A percentile compares a stretch with the other conserved stretches of the same genome.
Conservation (phyloP, 2,888 invertebrate genomes). For the Protodeltote pygarga region DNA sequence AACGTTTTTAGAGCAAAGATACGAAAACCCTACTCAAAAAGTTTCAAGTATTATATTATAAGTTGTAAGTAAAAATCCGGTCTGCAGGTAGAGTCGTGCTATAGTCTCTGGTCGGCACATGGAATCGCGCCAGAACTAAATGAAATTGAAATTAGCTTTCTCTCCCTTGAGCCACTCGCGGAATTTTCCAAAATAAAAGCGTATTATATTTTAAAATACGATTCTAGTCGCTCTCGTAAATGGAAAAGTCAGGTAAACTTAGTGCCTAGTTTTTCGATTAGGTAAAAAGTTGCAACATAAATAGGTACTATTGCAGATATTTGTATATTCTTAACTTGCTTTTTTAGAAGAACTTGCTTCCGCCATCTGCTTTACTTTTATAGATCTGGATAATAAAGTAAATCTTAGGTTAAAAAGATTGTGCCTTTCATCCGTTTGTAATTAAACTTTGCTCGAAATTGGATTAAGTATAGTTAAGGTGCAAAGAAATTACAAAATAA, state of each 20-base stretch:
- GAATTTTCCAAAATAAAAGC: constrained; percentile 85
- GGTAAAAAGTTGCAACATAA: constrained; percentile 34
- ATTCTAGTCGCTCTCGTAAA: constrained; percentile 71
- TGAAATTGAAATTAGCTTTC: constrained; percentile 87
- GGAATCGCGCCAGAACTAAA: constrained; percentile 87
- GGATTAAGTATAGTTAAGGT: too few species aligned
- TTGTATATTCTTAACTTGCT: too few species aligned
- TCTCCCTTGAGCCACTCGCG: constrained; percentile 83
- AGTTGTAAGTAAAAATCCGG: constrained; percentile 5
- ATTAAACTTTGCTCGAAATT: too few species aligned
- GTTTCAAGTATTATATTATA: neutral
- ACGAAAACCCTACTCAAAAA: neutral
- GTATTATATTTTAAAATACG: constrained; percentile 86
- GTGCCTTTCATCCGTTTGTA: too few species aligned
- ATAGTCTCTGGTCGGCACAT: constrained; percentile 76
- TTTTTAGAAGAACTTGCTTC: too few species aligned
- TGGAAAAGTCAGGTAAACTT: constrained; percentile 63
- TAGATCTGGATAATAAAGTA: too few species aligned
- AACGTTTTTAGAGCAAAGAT: neutral
- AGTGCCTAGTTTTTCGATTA: constrained; percentile 45
- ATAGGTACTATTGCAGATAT: too few species aligned
- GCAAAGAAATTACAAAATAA: too few species aligned
- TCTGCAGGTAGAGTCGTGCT: constrained; percentile 17
- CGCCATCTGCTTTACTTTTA: too few species aligned
- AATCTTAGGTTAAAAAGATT: too few species aligned